phyloP scores from a whole-genome alignment of 2,888 invertebrate species.

The Athalia rosae region DNA sequence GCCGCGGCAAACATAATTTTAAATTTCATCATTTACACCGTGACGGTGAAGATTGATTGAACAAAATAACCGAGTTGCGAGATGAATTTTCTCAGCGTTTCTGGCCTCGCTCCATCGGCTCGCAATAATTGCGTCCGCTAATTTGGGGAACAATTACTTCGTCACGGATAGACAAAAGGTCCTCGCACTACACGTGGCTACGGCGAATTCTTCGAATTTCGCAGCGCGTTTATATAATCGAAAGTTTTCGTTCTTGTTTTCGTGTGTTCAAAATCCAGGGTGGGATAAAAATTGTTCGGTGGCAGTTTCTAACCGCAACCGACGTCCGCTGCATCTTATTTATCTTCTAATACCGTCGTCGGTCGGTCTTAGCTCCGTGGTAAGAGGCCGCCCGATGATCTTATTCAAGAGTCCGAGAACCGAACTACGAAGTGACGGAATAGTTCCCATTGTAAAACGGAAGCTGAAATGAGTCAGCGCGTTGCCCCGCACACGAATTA shows the following conservation, averaged over 20 bases:
- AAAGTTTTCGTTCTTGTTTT: no score
- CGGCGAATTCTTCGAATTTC: not conserved
- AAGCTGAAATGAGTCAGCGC: constrained; percentile 10
- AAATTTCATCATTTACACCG: not conserved
- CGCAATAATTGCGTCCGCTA: constrained; percentile 34
- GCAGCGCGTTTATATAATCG: not conserved
- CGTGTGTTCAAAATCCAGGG: no score
- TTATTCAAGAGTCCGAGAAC: no score
- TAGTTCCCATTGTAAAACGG: not conserved
- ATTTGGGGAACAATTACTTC: constrained; percentile 18
- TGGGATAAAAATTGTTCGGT: no score
- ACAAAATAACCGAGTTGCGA: constrained; percentile 1
- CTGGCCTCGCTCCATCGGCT: constrained; percentile 23
- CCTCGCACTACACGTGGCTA: constrained; percentile 15
- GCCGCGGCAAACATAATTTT: no score
- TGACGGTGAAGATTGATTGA: constrained; percentile 11
- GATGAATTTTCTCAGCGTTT: constrained; percentile 2
- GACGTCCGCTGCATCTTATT: no score
- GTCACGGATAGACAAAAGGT: constrained; percentile 29
- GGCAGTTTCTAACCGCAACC: no score
- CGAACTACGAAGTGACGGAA: not conserved
- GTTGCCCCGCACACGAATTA: not conserved
- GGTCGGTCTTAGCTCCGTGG: not conserved
- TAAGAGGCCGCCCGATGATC: no score
- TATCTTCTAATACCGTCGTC: no score